A percentile compares a stretch with the other conserved stretches of the same genome.
These are phyloP conservation scores for Lucinisca nassula DNA, from an alignment of 2,888 invertebrate genomes.

Conservation along the genomic window DNA sequence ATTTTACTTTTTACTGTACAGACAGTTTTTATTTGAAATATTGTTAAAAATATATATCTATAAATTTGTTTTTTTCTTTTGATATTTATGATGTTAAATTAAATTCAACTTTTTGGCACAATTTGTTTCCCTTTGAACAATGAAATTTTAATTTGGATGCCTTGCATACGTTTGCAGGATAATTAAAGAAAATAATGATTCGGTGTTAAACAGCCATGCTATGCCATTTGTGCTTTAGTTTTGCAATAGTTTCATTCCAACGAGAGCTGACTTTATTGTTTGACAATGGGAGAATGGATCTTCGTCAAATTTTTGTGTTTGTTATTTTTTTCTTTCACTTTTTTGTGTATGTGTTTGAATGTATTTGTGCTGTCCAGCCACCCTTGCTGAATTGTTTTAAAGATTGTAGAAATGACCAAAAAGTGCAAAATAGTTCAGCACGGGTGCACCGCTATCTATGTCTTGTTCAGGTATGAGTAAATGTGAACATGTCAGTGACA, in stretches of 20 bases:
- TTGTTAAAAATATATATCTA: neutral
- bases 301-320: neutral
- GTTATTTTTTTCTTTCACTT: neutral
- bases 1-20: neutral
- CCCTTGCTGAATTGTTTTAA: neutral
- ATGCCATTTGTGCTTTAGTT: neutral
- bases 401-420: neutral
- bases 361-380: neutral
- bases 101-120: neutral
- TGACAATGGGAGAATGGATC: neutral
- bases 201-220: too few relatives aligned
- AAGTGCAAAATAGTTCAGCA: neutral
- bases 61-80: neutral
- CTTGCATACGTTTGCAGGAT: too few relatives aligned
- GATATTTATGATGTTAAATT: neutral
- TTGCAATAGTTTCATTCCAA: neutral
- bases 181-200: too few relatives aligned
- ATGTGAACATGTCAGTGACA: neutral
- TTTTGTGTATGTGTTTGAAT: neutral
- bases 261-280: neutral
- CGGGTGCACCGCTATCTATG: neutral
- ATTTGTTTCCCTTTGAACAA: neutral
- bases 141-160: too few relatives aligned
- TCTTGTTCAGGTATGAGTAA: neutral
- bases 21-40: neutral